These are phyloP conservation scores for Peromyscus nudipes DNA, from an alignment of 2,797 vertebrate genomes.

Conservation along the genomic window DNA sequence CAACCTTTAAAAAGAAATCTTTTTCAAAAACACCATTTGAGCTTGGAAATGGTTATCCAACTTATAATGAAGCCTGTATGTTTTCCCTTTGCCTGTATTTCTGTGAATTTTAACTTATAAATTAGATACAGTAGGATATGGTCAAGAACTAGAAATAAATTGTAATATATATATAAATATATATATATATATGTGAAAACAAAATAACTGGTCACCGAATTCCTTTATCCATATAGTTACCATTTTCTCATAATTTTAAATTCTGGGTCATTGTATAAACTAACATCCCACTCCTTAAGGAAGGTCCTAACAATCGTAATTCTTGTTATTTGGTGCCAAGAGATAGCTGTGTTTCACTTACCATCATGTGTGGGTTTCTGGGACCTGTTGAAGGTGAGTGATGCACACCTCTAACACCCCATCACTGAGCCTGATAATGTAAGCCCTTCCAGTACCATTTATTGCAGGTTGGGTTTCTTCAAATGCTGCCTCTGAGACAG, in stretches of 20 bases:
- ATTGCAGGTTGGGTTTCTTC: not conserved
- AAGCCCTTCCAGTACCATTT: not conserved
- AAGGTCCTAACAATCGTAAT: not conserved
- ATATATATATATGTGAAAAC: not conserved
- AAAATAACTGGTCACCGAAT: not conserved
- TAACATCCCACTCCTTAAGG: not conserved
- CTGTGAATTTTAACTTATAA: not conserved
- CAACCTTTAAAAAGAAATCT: slow-evolving; percentile 29
- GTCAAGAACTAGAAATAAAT: not conserved
- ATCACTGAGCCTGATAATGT: not conserved
- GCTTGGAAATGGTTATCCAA: not conserved
- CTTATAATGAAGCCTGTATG: not conserved
- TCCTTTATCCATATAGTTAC: not conserved
- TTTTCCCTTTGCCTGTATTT: not conserved
- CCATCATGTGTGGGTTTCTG: not conserved
- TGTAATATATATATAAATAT: not conserved
- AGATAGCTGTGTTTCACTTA: not conserved
- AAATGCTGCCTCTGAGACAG: slow-evolving; percentile 10
- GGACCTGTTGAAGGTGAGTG: not conserved
- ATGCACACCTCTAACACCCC: not conserved
- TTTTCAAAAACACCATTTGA: slow-evolving; percentile 23
- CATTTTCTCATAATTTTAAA: slow-evolving; percentile 24
- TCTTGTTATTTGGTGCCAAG: not conserved
- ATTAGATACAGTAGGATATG: not conserved
- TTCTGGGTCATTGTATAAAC: not conserved